Conservation (phyloP, 1,140 invertebrate species). For the Diachasma alloeum region DNA sequence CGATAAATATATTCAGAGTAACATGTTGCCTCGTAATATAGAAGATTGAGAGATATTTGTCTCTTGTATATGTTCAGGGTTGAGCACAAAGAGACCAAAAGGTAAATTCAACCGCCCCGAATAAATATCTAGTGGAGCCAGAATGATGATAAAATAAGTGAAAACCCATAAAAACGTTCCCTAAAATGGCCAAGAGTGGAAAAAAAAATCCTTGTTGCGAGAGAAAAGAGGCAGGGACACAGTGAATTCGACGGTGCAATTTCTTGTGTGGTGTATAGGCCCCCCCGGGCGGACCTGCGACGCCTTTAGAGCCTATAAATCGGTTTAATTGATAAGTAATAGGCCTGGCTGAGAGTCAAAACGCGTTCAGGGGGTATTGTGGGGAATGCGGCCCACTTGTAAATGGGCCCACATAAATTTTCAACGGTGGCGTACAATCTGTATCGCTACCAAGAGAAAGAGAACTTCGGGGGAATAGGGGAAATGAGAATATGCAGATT, state of each 20-base stretch:
- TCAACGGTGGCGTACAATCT: background rate
- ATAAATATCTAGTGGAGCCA: slow-evolving; percentile 17
- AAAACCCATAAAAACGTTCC: background rate
- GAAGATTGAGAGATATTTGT: slow-evolving; percentile 20
- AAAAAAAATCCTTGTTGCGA: background rate
- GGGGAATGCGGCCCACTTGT: slow-evolving; percentile 37
- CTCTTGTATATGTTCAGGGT: background rate
- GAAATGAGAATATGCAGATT: too few species aligned
- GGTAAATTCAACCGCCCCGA: slow-evolving; percentile 11
- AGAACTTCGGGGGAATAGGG: background rate
- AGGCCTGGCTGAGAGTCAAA: slow-evolving; percentile 27
- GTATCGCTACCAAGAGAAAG: background rate
- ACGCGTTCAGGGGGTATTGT: slow-evolving; percentile 3
- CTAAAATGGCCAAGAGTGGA: background rate
- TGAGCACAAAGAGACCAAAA: background rate
- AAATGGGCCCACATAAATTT: slow-evolving; percentile 33
- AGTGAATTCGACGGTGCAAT: background rate
- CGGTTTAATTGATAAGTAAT: slow-evolving; percentile 41
- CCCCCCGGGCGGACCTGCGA: slow-evolving; percentile 28
- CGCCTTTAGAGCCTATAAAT: slow-evolving; percentile 39
- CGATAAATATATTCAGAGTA: background rate
- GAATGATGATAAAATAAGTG: slow-evolving; percentile 1
- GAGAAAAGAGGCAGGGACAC: background rate
- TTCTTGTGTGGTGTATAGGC: background rate
- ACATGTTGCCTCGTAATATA: slow-evolving; percentile 13